Evolutionary conservation across 2,888 invertebrate species (phyloP), one percentile per base, ranked within the genome.

Genomic region (Endotricha flammealis): DNA sequence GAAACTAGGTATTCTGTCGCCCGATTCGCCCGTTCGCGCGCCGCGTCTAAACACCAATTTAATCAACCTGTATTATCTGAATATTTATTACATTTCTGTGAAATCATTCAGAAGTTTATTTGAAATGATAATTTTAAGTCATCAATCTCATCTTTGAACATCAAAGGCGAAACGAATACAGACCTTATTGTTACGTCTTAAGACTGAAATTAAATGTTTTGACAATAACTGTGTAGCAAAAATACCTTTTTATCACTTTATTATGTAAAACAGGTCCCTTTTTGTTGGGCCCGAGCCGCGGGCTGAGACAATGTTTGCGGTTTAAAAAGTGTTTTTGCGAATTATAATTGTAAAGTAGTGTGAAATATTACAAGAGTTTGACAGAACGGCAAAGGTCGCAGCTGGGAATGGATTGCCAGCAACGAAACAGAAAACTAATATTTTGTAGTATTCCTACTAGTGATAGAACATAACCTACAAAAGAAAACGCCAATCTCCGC

Each of bases 101-200:
- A 16, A 16, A 16, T 16, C 16, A 4, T 4, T 4, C 4, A 16
- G 16, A 16, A 20, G 8, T 20, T 20, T n/a, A 4, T 20, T 20
- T 20, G 20, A 20, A 20, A 20, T 8, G 20, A 20, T 20, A 20
- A 20, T 20, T 20, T 20, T 7, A n/a, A 20, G 2, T 4, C 20
- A 20, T 20, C 20, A 20, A 20, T 20, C 20, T 20, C 20, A 20
- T 6, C 2, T 20, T 20, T 7, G 12, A 25, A 29, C 35, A 12
- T 41, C 29, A 27, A 32, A 29, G 24, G 23, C 38, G 38, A 41
- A 30, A 22, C 12, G 22, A 35, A 25, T 32, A 28, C 31, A 30
- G 8, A 5, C 11, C 14, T 12, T 29, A 36, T 41, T 22, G 32
- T 20, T 20, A 20, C 6, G 20, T 7, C 8, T 6, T 20, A 20